phyloP scores from a whole-genome alignment of 2,797 vertebrate species.

The Hydrocynus forskahlii region DNA sequence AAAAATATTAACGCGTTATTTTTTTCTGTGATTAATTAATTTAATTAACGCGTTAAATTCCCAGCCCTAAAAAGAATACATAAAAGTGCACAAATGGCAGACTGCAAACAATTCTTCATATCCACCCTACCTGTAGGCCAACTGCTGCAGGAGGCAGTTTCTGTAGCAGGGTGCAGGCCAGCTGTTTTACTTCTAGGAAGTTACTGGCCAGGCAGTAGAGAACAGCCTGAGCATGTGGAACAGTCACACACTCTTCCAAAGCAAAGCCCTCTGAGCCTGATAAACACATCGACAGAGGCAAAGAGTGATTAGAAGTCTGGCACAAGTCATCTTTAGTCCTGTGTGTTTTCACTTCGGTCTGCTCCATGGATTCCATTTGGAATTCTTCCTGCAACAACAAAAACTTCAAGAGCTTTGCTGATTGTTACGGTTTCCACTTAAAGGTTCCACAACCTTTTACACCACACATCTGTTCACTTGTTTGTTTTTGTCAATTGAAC shows the following conservation, averaged over 20 bases:
- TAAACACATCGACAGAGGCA: slow-evolving; percentile 14
- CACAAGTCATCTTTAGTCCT: background rate
- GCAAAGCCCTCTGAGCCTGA: slow-evolving; percentile 77
- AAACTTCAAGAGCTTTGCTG: background rate
- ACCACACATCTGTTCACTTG: background rate
- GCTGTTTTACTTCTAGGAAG: slow-evolving; percentile 92
- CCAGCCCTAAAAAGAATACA: too few relatives aligned
- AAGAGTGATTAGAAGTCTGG: background rate
- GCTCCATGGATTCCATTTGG: background rate
- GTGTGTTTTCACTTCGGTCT: background rate
- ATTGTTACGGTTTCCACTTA: background rate
- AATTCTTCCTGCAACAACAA: background rate
- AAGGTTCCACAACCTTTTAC: background rate
- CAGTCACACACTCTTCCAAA: slow-evolving; percentile 80
- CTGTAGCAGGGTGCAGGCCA: slow-evolving; percentile 83
- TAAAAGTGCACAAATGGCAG: background rate
- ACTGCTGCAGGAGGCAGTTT: slow-evolving; percentile 80
- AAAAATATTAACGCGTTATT: too few relatives aligned
- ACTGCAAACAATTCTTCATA: background rate
- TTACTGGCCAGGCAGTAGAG: slow-evolving; percentile 89
- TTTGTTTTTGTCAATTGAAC: background rate
- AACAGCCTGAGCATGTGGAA: slow-evolving; percentile 79
- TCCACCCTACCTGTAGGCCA: slow-evolving; percentile 81
- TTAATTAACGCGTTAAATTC: too few relatives aligned
- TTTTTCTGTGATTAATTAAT: too few relatives aligned